These are phyloP conservation scores for Serrognathus titanus DNA, from an alignment of 2,888 invertebrate species.

Conservation along the genomic window DNA sequence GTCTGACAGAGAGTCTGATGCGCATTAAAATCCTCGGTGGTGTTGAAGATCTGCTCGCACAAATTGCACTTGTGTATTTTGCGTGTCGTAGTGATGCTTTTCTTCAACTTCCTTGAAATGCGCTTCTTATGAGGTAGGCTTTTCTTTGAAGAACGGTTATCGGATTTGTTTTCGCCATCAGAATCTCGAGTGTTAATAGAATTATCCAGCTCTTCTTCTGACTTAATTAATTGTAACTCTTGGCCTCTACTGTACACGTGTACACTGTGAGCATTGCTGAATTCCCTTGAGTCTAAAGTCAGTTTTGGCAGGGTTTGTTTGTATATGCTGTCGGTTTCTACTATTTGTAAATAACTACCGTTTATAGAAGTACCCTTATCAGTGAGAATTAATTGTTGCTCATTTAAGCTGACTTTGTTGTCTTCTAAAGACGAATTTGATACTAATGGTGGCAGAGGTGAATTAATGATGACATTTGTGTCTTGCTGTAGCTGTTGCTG, in stretches of 20 bases:
- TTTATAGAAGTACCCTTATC: slow-evolving; percentile 33
- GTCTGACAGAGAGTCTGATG: slow-evolving; percentile 52
- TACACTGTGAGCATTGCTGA: not conserved
- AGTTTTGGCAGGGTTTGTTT: slow-evolving; percentile 21
- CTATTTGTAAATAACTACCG: slow-evolving; percentile 42
- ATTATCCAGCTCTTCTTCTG: slow-evolving; percentile 37
- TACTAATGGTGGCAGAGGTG: slow-evolving; percentile 30
- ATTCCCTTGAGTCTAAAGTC: slow-evolving; percentile 13
- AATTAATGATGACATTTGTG: slow-evolving; percentile 31
- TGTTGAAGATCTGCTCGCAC: slow-evolving; percentile 50
- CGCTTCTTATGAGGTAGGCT: slow-evolving; percentile 84
- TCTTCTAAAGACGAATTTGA: slow-evolving; percentile 28
- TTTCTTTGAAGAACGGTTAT: slow-evolving; percentile 53
- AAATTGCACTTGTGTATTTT: slow-evolving; percentile 48
- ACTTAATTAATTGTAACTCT: slow-evolving; percentile 22
- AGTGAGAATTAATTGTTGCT: slow-evolving; percentile 40
- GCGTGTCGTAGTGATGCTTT: slow-evolving; percentile 44
- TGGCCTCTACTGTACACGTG: slow-evolving; percentile 10
- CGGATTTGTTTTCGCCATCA: slow-evolving; percentile 41
- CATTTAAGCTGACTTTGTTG: slow-evolving; percentile 30
- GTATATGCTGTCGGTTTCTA: slow-evolving; percentile 36
- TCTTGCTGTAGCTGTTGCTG: slow-evolving; percentile 52
- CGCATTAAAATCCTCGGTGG: slow-evolving; percentile 47
- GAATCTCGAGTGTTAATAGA: slow-evolving; percentile 33
- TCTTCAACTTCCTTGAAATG: slow-evolving; percentile 73